These are phyloP conservation scores for Antheraea yamamai DNA, from an alignment of 2,888 invertebrate genomes.

Conservation along the genomic window DNA sequence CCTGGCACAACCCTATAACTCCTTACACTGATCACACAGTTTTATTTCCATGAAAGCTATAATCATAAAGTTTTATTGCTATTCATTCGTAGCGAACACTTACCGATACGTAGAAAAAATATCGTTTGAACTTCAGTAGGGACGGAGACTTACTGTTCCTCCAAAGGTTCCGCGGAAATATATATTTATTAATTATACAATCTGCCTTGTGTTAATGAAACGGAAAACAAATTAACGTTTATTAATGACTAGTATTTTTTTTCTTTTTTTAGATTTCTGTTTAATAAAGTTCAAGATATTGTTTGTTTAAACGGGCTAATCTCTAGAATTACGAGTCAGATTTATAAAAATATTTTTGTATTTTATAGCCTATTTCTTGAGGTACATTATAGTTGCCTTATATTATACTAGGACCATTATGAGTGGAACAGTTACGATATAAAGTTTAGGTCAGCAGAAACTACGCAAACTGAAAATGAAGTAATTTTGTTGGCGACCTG, in stretches of 20 bases:
- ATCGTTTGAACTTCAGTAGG: slow-evolving; percentile 18
- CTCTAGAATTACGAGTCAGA: no score
- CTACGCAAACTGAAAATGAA: no score
- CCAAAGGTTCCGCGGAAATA: slow-evolving; percentile 11
- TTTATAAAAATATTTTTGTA: no score
- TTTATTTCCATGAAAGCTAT: slow-evolving; percentile 76
- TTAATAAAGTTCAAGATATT: background rate
- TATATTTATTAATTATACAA: slow-evolving; percentile 3
- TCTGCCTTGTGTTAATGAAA: background rate
- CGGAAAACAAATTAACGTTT: background rate
- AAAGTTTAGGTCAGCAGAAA: no score
- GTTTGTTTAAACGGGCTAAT: no score
- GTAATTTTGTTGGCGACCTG: no score
- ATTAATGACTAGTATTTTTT: background rate
- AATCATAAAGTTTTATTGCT: slow-evolving; percentile 78
- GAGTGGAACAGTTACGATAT: no score
- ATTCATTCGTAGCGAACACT: slow-evolving; percentile 71
- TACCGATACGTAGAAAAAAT: slow-evolving; percentile 39
- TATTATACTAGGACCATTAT: no score
- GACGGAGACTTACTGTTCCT: slow-evolving; percentile 11
- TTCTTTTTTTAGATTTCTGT: background rate
- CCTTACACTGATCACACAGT: slow-evolving; percentile 67
- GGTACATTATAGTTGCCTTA: no score
- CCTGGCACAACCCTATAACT: slow-evolving; percentile 50
- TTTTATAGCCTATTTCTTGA: no score